phyloP scores from a whole-genome alignment of 2,888 invertebrate genomes.

The Drosophila recens region DNA sequence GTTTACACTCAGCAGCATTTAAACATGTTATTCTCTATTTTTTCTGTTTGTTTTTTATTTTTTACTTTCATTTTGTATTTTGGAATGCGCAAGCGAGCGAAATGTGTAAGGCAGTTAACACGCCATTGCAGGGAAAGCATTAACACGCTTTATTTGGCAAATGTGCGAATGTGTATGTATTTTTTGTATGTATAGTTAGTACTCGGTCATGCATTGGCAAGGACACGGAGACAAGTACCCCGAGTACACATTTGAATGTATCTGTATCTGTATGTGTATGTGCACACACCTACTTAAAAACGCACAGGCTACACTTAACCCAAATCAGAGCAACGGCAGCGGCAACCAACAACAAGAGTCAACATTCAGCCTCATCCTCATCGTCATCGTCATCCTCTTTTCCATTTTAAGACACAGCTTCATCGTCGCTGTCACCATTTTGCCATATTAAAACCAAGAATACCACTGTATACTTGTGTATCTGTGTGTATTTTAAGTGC shows the following conservation, averaged over 20 bases:
- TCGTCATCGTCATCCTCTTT: conserved; percentile 14
- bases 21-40: conserved; percentile 47
- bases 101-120: conserved; percentile 81
- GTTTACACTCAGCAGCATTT: conserved; percentile 30
- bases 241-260: conserved; percentile 6
- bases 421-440: conserved; percentile 67
- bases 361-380: conserved; percentile 23
- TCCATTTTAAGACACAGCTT: conserved; percentile 18
- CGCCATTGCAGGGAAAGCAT: conserved; percentile 77
- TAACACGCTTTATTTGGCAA: conserved; percentile 80
- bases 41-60: conserved; percentile 7
- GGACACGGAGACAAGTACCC: conserved; percentile 56
- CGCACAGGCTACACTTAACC: conserved; percentile 78
- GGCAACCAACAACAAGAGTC: conserved; percentile 29
- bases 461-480: conserved; percentile 9
- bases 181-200: neutral
- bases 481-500: conserved; percentile 35
- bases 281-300: conserved; percentile 75
- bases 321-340: conserved; percentile 69
- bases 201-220: conserved; percentile 45
- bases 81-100: conserved; percentile 66
- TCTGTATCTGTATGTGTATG: conserved; percentile 8
- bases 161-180: conserved; percentile 48
- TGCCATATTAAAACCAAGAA: conserved; percentile 66
- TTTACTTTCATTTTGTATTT: conserved; percentile 28